phyloP scores from a whole-genome alignment of 2,888 invertebrate species.

The Acleris literana region DNA sequence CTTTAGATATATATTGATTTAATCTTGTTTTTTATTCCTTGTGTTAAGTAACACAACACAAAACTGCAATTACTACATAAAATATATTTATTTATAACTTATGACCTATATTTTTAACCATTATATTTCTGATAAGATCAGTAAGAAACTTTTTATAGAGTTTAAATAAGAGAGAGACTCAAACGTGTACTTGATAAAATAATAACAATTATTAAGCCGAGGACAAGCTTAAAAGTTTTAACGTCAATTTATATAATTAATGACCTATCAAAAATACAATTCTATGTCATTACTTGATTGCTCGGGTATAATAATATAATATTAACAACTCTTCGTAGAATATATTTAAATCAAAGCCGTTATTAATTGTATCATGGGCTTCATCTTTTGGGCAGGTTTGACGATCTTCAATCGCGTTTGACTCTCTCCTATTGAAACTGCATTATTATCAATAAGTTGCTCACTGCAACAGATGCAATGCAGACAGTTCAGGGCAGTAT shows the following conservation, averaged over 20 bases:
- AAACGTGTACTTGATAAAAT: background rate
- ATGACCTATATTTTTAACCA: constrained; percentile 23
- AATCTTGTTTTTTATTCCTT: background rate
- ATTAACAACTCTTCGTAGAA: no score
- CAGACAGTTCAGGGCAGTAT: constrained; percentile 73
- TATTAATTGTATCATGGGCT: no score
- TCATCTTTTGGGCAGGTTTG: no score
- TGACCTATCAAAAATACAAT: no score
- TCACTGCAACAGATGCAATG: constrained; percentile 40
- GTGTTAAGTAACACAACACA: constrained; percentile 8
- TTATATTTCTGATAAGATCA: constrained; percentile 27
- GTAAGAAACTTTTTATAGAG: constrained; percentile 10
- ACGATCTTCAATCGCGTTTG: background rate
- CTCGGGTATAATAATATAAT: no score
- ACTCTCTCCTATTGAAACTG: constrained; percentile 21
- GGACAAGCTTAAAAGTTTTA: no score
- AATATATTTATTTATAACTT: constrained; percentile 33
- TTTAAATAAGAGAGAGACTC: constrained; percentile 13
- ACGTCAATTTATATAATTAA: background rate
- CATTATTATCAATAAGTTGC: constrained; percentile 35
- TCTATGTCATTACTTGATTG: no score
- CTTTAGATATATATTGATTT: background rate
- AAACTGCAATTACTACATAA: constrained; percentile 18
- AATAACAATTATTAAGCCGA: no score
- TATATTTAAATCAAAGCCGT: no score